Percentiles rank a stretch among this genome's conserved stretches.
Evolutionary conservation across 2,797 vertebrate species (phyloP).

Genomic region (Anguilla obscura): DNA sequence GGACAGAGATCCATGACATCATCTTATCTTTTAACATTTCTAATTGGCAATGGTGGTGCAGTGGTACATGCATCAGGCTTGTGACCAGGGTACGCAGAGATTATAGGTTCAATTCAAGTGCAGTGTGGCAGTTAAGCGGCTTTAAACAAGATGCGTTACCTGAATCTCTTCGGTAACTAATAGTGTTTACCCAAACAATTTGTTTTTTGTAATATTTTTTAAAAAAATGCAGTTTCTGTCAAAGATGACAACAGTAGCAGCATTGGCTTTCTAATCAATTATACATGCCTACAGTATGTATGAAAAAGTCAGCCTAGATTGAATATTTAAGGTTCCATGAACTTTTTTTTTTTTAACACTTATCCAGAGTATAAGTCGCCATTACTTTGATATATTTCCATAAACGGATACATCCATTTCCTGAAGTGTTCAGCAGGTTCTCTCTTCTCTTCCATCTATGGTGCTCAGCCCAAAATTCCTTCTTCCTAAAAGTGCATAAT

Average conservation of each 20-base stretch:
- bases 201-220: too few species aligned
- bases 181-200: too few species aligned
- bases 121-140: not conserved
- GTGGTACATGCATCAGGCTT: not conserved
- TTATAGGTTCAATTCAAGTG: not conserved
- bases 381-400: not conserved
- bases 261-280: not conserved
- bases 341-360: not conserved
- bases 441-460: too few species aligned
- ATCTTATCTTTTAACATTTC: not conserved
- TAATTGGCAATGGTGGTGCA: not conserved
- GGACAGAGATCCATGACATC: not conserved
- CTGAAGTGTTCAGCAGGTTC: too few species aligned
- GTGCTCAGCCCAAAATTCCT: not conserved
- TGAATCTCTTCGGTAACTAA: not conserved
- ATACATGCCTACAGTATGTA: not conserved
- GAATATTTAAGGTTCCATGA: not conserved
- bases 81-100: not conserved
- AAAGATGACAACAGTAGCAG: not conserved
- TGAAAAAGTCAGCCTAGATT: not conserved
- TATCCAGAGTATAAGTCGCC: not conserved
- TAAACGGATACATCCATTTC: too few species aligned
- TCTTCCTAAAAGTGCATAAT: not conserved
- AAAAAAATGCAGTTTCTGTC: not conserved
- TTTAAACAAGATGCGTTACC: not conserved